Base-by-base conservation (phyloP, 2,797 vertebrate species). In the Cryptoblepharus egeriae region DNA sequence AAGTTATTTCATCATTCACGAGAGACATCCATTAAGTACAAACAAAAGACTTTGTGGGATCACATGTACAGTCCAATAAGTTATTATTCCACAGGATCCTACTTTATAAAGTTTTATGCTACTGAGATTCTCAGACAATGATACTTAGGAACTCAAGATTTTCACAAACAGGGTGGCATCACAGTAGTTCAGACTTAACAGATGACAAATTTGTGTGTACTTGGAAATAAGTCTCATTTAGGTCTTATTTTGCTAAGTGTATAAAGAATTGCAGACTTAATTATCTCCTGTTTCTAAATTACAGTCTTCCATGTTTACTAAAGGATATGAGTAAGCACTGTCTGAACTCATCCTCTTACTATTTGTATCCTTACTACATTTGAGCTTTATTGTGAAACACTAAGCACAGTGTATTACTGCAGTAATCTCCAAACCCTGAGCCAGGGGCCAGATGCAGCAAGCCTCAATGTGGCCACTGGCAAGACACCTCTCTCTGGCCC, bases 311-410 rank as follows among this genome's bases (percentile, higher is more conserved):
- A 61, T 57, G 74, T 87, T 81, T 72, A 90, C 58, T 70, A 75
- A n/a, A 91, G 92, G 88, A 90, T 93, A 68, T 93, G 91, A 93
- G 85, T 91, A 93, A 94, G 80, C 81, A 78, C 32, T 77, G 83
- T 83, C 63, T 89, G 69, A 52, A 81, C 85, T 76, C 80, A 84
- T 65, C 75, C 75, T 2, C 55, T 69, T 45, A 60, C 42, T 63
- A 18, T 28, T 20, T 77, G 20, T 37, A 60, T 75, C 80, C 64
- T 42, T 39, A 68, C 26, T 30, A 24, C 24, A 57, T 61, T n/a
- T 82, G 22, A 75, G 28, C 32, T 16, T 24, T 18, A 32, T 39
- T 24, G 30, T 49, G 35, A 68, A 55, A 42, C 3, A n/a, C 30
- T 26, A 67, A 67, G 8, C 39, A 55, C 35, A 58, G 18, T 18